Percentiles rank a stretch among this genome's conserved stretches.
Evolutionary conservation across 1,140 invertebrate genomes (phyloP).

Genomic region (Asbolus verrucosus): DNA sequence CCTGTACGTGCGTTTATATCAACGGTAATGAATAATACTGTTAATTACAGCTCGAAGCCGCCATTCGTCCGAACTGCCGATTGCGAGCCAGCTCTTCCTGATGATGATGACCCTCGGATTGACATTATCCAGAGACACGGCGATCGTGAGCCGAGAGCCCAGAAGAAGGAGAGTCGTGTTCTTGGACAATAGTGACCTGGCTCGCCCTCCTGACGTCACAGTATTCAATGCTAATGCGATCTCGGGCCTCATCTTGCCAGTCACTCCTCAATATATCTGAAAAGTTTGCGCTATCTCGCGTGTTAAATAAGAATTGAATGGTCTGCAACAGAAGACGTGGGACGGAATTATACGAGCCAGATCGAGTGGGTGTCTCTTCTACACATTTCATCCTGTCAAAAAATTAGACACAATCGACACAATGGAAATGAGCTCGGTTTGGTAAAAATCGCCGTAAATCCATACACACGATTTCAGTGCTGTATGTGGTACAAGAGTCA

Average conservation of each 20-base stretch:
- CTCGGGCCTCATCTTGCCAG: constrained; percentile 55
- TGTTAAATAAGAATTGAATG: constrained; percentile 44
- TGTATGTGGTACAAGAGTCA: constrained; percentile 35
- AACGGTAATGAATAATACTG: constrained; percentile 42
- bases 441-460: too few species aligned
- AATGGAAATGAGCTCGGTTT: too few species aligned
- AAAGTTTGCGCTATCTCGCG: constrained; percentile 41
- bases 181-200: constrained; percentile 60
- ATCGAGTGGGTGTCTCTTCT: constrained; percentile 6
- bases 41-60: constrained; percentile 35
- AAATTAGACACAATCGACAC: constrained; percentile 23
- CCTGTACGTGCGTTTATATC: constrained; percentile 37
- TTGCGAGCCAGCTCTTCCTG: too few species aligned
- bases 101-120: constrained; percentile 39
- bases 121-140: constrained; percentile 39
- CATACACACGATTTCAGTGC: too few species aligned
- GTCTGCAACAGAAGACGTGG: constrained; percentile 5
- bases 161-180: constrained; percentile 44
- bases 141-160: constrained; percentile 34
- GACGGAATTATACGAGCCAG: constrained; percentile 30
- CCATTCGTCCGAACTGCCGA: constrained; percentile 20
- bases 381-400: constrained; percentile 15
- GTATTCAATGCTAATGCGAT: constrained; percentile 61
- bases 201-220: constrained; percentile 60
- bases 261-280: constrained; percentile 53